Evolutionary conservation across 2,888 invertebrate genomes (phyloP), one percentile per base, ranked within the genome.

Genomic region (Nysson spinosus): DNA sequence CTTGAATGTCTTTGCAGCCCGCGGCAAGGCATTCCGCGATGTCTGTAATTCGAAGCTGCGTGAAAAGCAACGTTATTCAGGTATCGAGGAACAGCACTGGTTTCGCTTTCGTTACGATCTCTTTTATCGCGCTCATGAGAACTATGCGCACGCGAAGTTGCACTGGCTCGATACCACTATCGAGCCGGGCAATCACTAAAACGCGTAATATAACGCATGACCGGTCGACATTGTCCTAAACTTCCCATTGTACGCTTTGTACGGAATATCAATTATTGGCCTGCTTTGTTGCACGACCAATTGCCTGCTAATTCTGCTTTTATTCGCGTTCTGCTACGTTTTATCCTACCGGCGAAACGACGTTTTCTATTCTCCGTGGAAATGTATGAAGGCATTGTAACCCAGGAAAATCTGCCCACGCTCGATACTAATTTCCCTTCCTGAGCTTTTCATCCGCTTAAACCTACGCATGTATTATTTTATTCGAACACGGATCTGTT

Each of bases 231-330:
- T 47, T 67, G 72, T 75, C 65, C 70, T 69, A 75, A 76, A 78
- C 78, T 79, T 78, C 65, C 69, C 70, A 79, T 74, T 76, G 75
- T 70, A 56, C 72, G 62, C 67, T 72, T 66, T 72, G 65, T 56
- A 35, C 44, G 39, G 35, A 47, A 40, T 44, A 65, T 75, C 63
- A 71, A 64, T 71, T 72, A 72, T 71, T 61, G 52, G 46, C 56
- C 51, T 39, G 44, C 47, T 50, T 50, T 34, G 55, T 47, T 35
- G 43, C 40, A 51, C 57, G 43, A 50, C 43, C 61, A 54, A 62
- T 66, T 65, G 46, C 65, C 47, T 49, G 61, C 65, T 65, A 67
- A 63, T 72, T 73, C 74, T 50, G 42, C 56, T 49, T 73, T 71
- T 69, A 74, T 72, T 9, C 47, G 46, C 44, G 20, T 46, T 47